Conservation (phyloP, 1,140 invertebrate species). For the Euwallacea fornicatus region DNA sequence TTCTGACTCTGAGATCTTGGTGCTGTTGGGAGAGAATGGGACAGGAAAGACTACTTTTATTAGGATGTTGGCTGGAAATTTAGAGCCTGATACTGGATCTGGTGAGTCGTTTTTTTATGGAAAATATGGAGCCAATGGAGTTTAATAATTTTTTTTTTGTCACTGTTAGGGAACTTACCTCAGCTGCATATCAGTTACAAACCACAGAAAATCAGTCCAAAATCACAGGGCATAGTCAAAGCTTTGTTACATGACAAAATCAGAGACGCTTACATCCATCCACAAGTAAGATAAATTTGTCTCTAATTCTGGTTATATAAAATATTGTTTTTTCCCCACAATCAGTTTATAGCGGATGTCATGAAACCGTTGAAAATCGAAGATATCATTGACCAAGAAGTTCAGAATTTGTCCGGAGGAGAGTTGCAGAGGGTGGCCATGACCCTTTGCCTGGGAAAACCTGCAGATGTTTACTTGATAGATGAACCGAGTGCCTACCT, state of each 20-base stretch:
- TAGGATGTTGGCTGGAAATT: constrained; percentile 94
- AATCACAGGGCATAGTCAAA: constrained; percentile 90
- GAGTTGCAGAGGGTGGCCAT: constrained; percentile 98
- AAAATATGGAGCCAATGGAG: background rate
- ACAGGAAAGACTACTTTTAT: constrained; percentile 99
- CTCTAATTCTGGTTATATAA: constrained; percentile 10
- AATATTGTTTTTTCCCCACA: constrained; percentile 35
- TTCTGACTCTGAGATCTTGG: constrained; percentile 99
- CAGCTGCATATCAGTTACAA: constrained; percentile 98
- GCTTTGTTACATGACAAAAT: constrained; percentile 95
- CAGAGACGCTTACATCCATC: constrained; percentile 95
- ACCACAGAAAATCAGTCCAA: constrained; percentile 99
- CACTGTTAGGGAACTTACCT: constrained; percentile 71
- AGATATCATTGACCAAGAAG: constrained; percentile 97
- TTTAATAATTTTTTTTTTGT: background rate
- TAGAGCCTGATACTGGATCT: constrained; percentile 87
- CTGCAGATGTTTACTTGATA: constrained; percentile 98
- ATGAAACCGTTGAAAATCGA: constrained; percentile 99
- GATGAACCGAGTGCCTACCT: constrained; percentile 99
- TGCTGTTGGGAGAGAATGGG: constrained; percentile 98
- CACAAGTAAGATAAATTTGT: constrained; percentile 63
- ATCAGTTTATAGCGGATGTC: constrained; percentile 95
- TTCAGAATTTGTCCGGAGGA: constrained; percentile 98
- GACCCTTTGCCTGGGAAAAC: constrained; percentile 95
- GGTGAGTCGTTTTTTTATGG: constrained; percentile 53